Evolutionary conservation across 2,113 vertebrate genomes (phyloP).

Genomic region (Myodes glareolus): DNA sequence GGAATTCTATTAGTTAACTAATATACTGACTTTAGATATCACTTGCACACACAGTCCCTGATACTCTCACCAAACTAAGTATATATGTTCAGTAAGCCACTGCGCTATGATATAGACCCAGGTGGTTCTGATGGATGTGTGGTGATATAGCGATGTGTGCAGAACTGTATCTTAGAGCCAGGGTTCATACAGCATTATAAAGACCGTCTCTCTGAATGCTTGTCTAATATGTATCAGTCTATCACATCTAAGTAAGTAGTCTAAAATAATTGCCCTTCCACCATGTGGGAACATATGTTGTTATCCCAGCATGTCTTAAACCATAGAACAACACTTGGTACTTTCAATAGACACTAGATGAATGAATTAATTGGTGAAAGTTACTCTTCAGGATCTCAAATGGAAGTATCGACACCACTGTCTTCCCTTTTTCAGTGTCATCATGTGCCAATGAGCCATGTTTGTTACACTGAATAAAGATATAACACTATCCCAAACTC

Average conservation of each 20-base stretch:
- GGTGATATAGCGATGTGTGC: neutral
- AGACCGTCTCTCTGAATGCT: neutral
- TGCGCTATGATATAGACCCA: neutral
- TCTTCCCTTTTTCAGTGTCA: neutral
- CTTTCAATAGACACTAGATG: neutral
- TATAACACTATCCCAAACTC: neutral
- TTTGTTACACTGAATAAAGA: neutral
- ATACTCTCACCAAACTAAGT: neutral
- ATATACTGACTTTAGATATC: neutral
- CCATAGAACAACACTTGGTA: neutral
- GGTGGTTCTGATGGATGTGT: neutral
- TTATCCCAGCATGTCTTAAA: neutral
- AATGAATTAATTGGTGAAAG: neutral
- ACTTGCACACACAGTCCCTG: neutral
- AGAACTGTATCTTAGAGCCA: neutral
- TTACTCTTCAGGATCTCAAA: neutral
- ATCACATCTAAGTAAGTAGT: neutral
- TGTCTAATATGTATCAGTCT: neutral
- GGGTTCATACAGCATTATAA: neutral
- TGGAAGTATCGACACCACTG: neutral
- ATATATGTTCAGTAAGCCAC: neutral
- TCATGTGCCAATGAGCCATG: neutral
- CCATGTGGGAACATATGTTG: neutral
- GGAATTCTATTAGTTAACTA: neutral
- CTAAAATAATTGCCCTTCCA: neutral